Percentiles rank a stretch among this genome's conserved stretches.
phyloP scores from a whole-genome alignment of 1,140 invertebrate genomes.

The Drosophila ohnishii region DNA sequence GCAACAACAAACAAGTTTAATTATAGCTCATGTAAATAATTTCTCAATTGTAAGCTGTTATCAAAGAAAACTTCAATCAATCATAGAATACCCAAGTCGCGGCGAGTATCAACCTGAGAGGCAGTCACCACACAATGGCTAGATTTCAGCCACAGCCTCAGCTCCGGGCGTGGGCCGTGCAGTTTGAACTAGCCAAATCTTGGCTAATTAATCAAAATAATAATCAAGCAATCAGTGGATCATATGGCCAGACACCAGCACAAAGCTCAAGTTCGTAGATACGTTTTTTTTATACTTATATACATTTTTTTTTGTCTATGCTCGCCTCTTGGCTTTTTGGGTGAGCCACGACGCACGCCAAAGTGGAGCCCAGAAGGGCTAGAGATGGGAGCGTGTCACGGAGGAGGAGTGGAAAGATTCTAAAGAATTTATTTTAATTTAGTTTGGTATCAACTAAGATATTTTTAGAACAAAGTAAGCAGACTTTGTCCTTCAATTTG shows the following conservation, averaged over 20 bases:
- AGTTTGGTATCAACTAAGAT: too few species aligned
- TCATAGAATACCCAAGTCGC: conserved; percentile 63
- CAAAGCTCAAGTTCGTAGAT: conserved; percentile 41
- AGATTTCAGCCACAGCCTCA: conserved; percentile 7
- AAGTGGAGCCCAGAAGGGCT: conserved; percentile 48
- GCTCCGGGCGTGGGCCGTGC: conserved; percentile 74
- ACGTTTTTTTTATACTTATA: conserved; percentile 9
- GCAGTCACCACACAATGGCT: conserved; percentile 57
- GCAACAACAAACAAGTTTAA: conserved; percentile 80
- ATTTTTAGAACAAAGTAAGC: neutral
- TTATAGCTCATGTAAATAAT: conserved; percentile 82
- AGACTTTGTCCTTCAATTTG: neutral
- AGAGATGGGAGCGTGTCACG: conserved; percentile 15
- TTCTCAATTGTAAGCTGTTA: conserved; percentile 81
- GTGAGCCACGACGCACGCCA: conserved; percentile 78
- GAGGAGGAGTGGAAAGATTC: neutral
- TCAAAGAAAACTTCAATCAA: conserved; percentile 80
- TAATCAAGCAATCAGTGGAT: conserved; percentile 82
- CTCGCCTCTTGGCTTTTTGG: conserved; percentile 27
- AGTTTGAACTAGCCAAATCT: conserved; percentile 81
- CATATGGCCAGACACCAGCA: conserved; percentile 64
- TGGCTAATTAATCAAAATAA: conserved; percentile 82
- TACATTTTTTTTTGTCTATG: conserved; percentile 3
- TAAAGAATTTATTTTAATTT: neutral
- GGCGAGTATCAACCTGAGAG: conserved; percentile 67